phyloP scores from a whole-genome alignment of 2,113 vertebrate species.

The Lagopus leucura region DNA sequence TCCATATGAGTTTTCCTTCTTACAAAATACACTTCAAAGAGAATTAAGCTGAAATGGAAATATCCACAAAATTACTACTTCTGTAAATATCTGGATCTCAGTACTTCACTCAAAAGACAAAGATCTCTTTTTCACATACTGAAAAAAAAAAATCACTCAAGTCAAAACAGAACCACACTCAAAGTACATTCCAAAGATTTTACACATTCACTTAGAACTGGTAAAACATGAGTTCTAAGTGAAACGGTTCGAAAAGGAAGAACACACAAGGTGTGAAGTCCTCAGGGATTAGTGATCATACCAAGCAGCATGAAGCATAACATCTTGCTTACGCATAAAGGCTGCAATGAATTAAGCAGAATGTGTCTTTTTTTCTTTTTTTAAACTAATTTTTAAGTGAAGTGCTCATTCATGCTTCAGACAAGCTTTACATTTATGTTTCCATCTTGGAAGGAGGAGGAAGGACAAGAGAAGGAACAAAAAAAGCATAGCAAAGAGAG shows the following conservation, averaged over 20 bases:
- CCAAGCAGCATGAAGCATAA: not conserved
- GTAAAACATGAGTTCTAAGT: not conserved
- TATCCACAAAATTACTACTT: not conserved
- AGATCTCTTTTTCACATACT: not conserved
- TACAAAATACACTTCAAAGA: not conserved
- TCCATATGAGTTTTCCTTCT: not conserved
- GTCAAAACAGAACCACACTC: not conserved
- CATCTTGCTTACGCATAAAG: not conserved
- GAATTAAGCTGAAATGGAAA: not conserved
- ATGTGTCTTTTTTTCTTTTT: not conserved
- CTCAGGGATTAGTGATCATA: not conserved
- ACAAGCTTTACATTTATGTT: not conserved
- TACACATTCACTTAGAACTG: not conserved
- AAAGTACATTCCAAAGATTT: not conserved
- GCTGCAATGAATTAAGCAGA: not conserved
- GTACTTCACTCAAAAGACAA: not conserved
- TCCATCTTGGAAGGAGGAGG: not conserved
- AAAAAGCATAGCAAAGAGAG: not conserved
- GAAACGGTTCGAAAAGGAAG: not conserved
- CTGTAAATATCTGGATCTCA: not conserved
- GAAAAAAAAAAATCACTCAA: fast-evolving
- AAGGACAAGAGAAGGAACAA: not conserved
- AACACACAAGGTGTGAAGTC: not conserved
- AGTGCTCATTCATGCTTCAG: not conserved
- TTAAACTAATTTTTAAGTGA: not conserved